These are phyloP conservation scores for Edolisoma coerulescens DNA, from an alignment of 2,113 vertebrate genomes.

Conservation along the genomic window DNA sequence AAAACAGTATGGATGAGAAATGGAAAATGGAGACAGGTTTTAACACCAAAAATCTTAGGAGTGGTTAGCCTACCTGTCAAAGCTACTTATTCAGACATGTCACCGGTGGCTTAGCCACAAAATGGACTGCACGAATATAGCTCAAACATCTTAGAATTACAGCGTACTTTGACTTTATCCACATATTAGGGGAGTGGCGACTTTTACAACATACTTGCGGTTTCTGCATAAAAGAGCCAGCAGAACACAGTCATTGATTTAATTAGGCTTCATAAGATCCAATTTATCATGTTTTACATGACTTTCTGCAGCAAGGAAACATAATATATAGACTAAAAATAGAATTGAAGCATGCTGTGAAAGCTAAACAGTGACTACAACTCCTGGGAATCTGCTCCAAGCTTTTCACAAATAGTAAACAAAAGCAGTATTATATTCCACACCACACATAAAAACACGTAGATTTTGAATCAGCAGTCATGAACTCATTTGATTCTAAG, in stretches of 20 bases:
- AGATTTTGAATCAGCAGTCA: neutral
- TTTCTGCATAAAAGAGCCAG: conserved; percentile 71
- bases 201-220: conserved; percentile 76
- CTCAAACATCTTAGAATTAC: conserved; percentile 71
- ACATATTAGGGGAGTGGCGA: conserved; percentile 72
- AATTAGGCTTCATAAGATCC: conserved; percentile 73
- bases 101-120: conserved; percentile 74
- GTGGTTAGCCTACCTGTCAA: conserved; percentile 69
- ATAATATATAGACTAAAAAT: conserved; percentile 73
- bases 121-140: conserved; percentile 65
- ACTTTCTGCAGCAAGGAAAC: conserved; percentile 67
- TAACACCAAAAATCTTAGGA: conserved; percentile 55
- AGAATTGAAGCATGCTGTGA: conserved; percentile 62
- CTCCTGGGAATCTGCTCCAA: conserved; percentile 53
- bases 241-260: conserved; percentile 72
- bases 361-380: conserved; percentile 64
- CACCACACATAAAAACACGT: neutral
- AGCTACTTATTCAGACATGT: conserved; percentile 73
- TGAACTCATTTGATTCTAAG: neutral
- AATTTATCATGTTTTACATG: conserved; percentile 77
- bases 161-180: conserved; percentile 73
- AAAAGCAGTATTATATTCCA: neutral
- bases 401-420: conserved; percentile 43
- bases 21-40: conserved; percentile 56
- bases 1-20: conserved; percentile 20